Percentiles rank a stretch among this genome's conserved stretches.
phyloP scores from a whole-genome alignment of 1,140 invertebrate genomes.

The Arctopsyche grandis region DNA sequence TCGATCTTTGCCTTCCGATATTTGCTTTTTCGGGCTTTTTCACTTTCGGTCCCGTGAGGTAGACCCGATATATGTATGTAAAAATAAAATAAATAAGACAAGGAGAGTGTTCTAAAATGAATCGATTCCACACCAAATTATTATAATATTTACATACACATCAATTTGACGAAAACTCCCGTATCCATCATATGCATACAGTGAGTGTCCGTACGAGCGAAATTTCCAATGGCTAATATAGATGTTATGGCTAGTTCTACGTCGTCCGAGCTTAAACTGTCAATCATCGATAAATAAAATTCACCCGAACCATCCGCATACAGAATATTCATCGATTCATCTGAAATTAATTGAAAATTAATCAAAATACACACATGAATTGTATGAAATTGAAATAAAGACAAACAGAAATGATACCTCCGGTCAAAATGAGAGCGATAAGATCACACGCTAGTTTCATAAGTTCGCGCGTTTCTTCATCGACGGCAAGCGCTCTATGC shows the following conservation, averaged over 20 bases:
- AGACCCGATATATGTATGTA: too few species aligned
- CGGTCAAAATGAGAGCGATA: constrained; percentile 83
- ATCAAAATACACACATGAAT: constrained; percentile 30
- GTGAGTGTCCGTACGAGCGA: constrained; percentile 86
- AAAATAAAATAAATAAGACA: too few species aligned
- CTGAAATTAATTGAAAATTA: constrained; percentile 63
- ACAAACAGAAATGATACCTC: constrained; percentile 69
- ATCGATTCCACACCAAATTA: too few species aligned
- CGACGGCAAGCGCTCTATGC: constrained; percentile 70
- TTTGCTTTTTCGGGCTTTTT: too few species aligned
- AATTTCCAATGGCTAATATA: constrained; percentile 88
- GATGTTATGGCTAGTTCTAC: constrained; percentile 82
- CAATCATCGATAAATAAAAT: constrained; percentile 76
- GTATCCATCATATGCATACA: constrained; percentile 84
- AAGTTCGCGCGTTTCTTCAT: constrained; percentile 76
- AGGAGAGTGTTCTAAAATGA: too few species aligned
- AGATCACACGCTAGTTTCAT: constrained; percentile 88
- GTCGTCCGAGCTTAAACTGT: constrained; percentile 80
- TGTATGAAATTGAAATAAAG: background rate
- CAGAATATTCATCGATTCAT: constrained; percentile 86
- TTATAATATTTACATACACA: constrained; percentile 70
- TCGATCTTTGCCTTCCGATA: too few species aligned
- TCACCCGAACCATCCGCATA: constrained; percentile 77
- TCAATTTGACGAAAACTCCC: constrained; percentile 79
- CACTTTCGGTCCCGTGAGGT: too few species aligned